Conservation (phyloP, 2,888 invertebrate genomes). For the Caradrina clavipalpis region DNA sequence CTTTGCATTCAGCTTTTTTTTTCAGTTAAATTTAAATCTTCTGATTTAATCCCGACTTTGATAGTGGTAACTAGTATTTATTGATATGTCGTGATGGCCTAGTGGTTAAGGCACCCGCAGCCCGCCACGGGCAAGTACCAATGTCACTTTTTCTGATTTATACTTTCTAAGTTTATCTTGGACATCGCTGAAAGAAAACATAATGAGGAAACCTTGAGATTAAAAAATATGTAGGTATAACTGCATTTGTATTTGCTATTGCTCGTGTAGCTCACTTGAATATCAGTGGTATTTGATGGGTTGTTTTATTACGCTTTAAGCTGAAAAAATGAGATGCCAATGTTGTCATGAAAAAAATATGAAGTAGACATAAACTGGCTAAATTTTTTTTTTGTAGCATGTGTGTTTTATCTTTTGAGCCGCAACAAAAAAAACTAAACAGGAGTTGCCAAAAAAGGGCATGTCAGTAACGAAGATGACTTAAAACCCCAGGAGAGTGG, state of each 20-base stretch:
- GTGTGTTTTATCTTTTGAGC: slow-evolving; percentile 22
- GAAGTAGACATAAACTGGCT: background rate
- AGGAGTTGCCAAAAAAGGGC: slow-evolving; percentile 59
- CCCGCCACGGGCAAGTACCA: no score
- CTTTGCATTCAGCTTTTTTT: background rate
- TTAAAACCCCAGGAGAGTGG: slow-evolving; percentile 57
- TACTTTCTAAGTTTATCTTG: no score
- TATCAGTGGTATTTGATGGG: no score
- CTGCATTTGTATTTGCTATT: no score
- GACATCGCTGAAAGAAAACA: no score
- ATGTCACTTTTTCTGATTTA: no score
- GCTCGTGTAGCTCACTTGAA: no score
- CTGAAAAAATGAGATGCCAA: background rate
- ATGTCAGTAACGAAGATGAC: slow-evolving; percentile 51
- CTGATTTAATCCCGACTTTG: background rate
- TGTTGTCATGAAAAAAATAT: background rate
- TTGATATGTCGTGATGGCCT: no score
- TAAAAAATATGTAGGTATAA: no score
- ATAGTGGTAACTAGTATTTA: no score
- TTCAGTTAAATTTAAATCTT: background rate
- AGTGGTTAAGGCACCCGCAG: no score
- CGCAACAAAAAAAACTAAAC: slow-evolving; percentile 38
- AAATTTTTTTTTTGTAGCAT: slow-evolving; percentile 11
- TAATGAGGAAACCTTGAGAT: no score
- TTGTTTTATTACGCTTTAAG: background rate